phyloP scores from a whole-genome alignment of 2,888 invertebrate genomes.

The Limnephilus rhombicus region DNA sequence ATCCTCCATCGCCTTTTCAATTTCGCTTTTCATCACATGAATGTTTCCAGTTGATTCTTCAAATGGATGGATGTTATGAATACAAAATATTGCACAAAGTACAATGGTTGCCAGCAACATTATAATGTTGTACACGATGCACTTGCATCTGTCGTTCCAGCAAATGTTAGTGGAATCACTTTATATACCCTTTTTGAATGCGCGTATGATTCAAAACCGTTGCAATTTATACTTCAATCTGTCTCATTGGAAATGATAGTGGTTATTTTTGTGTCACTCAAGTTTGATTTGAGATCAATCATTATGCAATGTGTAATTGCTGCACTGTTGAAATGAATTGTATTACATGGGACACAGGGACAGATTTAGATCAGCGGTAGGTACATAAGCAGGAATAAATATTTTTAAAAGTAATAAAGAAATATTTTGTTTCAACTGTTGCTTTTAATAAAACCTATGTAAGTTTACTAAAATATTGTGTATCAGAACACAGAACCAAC shows the following conservation, averaged over 20 bases:
- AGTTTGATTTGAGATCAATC: not conserved
- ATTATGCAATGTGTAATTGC: not conserved
- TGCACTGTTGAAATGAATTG: not conserved
- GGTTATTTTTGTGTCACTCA: slow-evolving; percentile 13
- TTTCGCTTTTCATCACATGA: slow-evolving; percentile 73
- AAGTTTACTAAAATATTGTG: too few species aligned
- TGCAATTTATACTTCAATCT: not conserved
- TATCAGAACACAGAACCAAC: too few species aligned
- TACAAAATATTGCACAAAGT: not conserved
- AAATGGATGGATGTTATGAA: not conserved
- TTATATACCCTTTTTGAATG: not conserved
- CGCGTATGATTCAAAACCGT: not conserved
- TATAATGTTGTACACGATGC: not conserved
- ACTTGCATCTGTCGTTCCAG: not conserved
- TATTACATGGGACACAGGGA: not conserved
- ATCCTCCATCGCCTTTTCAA: slow-evolving; percentile 71
- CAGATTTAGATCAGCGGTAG: not conserved
- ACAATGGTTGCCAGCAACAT: not conserved
- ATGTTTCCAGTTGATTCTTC: slow-evolving; percentile 59
- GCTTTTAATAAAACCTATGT: too few species aligned
- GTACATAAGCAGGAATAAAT: not conserved
- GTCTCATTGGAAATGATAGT: not conserved
- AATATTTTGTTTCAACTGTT: too few species aligned
- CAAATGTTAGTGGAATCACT: not conserved
- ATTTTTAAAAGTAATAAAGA: too few species aligned